phyloP scores from a whole-genome alignment of 2,113 vertebrate genomes.

The Xyrauchen texanus region DNA sequence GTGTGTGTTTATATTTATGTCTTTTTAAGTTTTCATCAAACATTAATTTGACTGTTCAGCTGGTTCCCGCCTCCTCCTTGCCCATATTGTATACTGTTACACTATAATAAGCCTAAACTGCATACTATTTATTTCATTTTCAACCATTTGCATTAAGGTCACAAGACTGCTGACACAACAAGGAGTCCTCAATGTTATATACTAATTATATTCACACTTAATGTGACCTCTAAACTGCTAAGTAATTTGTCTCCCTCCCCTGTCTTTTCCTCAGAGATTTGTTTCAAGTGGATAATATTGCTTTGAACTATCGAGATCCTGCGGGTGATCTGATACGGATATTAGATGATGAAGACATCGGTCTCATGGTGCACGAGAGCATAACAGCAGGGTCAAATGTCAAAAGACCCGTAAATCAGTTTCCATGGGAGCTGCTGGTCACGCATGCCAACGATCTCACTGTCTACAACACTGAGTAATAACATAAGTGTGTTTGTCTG shows the following conservation, averaged over 20 bases:
- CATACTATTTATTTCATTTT: too few relatives aligned
- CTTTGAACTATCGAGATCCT: constrained; percentile 85
- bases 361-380: constrained; percentile 81
- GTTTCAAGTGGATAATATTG: constrained; percentile 80
- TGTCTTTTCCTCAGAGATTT: constrained; percentile 71
- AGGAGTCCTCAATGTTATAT: background rate
- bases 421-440: constrained; percentile 86
- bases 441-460: constrained; percentile 78
- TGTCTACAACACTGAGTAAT: constrained; percentile 79
- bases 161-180: background rate
- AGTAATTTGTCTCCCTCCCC: background rate
- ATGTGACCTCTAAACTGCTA: background rate
- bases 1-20: too few relatives aligned
- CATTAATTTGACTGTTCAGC: too few relatives aligned
- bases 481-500: constrained; percentile 23
- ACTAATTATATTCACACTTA: background rate
- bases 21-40: too few relatives aligned
- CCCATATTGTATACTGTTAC: too few relatives aligned
- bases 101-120: too few relatives aligned
- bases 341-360: constrained; percentile 83
- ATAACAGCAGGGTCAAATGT: constrained; percentile 60
- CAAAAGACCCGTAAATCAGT: constrained; percentile 78
- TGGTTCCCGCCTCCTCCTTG: too few relatives aligned
- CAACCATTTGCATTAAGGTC: background rate
- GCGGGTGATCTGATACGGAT: constrained; percentile 88